These are phyloP conservation scores for Cheilosia scutellata DNA, from an alignment of 2,888 invertebrate species.

Conservation along the genomic window DNA sequence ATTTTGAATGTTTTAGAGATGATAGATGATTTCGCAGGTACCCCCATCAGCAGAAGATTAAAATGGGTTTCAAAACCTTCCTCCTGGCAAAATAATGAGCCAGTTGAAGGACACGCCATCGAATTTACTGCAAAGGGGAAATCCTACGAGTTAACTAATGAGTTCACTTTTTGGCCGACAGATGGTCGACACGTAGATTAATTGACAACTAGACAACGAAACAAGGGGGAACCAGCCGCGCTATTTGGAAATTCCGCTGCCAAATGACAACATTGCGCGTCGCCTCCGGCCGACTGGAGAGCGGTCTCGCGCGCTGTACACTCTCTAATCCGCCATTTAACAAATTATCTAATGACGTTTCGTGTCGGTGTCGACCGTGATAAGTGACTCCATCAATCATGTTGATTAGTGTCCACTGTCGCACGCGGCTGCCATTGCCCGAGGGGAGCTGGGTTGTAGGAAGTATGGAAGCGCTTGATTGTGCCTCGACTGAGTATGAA, in stretches of 20 bases:
- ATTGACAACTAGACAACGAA: slow-evolving; percentile 72
- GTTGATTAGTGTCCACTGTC: slow-evolving; percentile 72
- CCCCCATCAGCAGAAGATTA: slow-evolving; percentile 48
- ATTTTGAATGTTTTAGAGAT: slow-evolving; percentile 65
- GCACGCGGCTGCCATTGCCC: slow-evolving; percentile 34
- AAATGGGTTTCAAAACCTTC: slow-evolving; percentile 49
- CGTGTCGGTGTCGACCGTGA: slow-evolving; percentile 75
- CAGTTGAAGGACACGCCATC: slow-evolving; percentile 60
- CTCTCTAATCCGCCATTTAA: slow-evolving; percentile 71
- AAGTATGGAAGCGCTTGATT: slow-evolving; percentile 36
- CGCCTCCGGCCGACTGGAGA: slow-evolving; percentile 29
- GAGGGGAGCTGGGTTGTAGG: slow-evolving; percentile 14
- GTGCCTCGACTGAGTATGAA: slow-evolving; percentile 67
- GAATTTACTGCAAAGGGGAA: slow-evolving; percentile 64
- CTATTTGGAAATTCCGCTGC: slow-evolving; percentile 62
- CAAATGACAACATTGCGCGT: slow-evolving; percentile 55
- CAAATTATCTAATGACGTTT: slow-evolving; percentile 76
- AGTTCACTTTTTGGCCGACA: slow-evolving; percentile 74
- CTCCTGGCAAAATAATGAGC: slow-evolving; percentile 43
- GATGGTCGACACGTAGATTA: slow-evolving; percentile 75
- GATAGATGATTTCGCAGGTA: slow-evolving; percentile 74
- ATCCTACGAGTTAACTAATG: slow-evolving; percentile 70
- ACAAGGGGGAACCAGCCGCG: slow-evolving; percentile 40
- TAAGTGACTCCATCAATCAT: slow-evolving; percentile 75
- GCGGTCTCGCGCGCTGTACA: slow-evolving; percentile 42